Conservation (phyloP, 2,113 vertebrate genomes). For the Lycocorax pyrrhopterus region DNA sequence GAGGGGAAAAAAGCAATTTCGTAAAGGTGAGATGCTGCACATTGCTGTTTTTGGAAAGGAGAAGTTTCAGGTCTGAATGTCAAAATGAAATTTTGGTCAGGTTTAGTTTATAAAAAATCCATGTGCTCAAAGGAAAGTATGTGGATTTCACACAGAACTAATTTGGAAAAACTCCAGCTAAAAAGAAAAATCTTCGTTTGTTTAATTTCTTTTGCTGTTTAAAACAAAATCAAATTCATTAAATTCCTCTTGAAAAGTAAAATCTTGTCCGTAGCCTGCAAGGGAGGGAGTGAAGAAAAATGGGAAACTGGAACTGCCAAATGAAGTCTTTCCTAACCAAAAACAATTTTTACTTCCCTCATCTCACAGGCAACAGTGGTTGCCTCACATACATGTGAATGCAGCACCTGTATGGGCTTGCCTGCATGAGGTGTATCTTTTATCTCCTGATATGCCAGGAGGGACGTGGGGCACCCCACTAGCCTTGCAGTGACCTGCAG, state of each 20-base stretch:
- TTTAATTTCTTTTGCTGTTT: not conserved
- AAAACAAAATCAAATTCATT: not conserved
- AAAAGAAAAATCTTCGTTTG: not conserved
- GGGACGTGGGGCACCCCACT: fast-evolving
- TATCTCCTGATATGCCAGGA: not conserved
- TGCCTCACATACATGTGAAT: not conserved
- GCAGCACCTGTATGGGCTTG: not conserved
- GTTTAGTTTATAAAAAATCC: not conserved
- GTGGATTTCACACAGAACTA: not conserved
- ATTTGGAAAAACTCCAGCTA: not conserved
- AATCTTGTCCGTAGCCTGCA: not conserved
- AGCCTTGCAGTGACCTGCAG: not conserved
- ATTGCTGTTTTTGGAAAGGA: not conserved
- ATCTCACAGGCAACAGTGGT: not conserved
- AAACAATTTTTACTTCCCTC: not conserved
- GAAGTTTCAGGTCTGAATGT: not conserved
- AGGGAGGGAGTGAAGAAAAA: not conserved
- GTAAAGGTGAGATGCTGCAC: not conserved
- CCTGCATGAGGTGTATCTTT: not conserved
- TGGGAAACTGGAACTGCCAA: not conserved
- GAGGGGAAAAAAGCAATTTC: not conserved
- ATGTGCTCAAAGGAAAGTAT: not conserved
- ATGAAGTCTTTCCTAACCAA: not conserved
- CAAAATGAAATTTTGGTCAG: not conserved
- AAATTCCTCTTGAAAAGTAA: not conserved